Evolutionary conservation across 2,113 vertebrate genomes (phyloP).

Genomic region (Ciconia boyciana): DNA sequence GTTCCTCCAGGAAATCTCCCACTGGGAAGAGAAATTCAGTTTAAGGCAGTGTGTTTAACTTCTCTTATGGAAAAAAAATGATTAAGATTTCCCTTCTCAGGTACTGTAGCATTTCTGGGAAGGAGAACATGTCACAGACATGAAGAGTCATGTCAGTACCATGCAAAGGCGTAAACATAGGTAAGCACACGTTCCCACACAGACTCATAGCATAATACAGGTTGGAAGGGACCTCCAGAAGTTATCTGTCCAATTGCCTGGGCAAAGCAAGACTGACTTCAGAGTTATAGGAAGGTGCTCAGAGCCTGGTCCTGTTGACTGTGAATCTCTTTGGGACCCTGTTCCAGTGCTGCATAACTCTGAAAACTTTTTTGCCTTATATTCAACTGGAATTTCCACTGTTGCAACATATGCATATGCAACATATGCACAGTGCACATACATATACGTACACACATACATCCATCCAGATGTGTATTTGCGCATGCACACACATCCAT

Average conservation of each 20-base stretch:
- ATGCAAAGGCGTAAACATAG: neutral
- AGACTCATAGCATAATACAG: neutral
- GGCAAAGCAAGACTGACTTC: neutral
- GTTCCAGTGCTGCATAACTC: neutral
- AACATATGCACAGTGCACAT: too few relatives aligned
- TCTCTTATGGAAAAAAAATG: neutral
- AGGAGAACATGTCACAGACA: neutral
- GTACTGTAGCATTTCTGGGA: neutral
- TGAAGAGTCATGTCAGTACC: neutral
- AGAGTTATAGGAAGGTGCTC: neutral
- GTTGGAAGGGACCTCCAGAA: neutral
- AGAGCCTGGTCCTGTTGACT: neutral
- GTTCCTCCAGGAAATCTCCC: neutral
- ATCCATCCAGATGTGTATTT: neutral
- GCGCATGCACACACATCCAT: neutral
- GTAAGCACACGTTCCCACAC: neutral
- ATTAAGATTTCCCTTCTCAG: neutral
- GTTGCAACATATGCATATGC: neutral
- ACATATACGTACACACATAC: too few relatives aligned
- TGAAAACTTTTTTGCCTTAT: neutral
- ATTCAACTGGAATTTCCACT: neutral
- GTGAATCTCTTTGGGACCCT: neutral
- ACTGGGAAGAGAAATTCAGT: neutral
- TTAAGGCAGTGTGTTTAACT: neutral
- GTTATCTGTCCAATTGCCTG: neutral